Percentiles rank a stretch among this genome's conserved stretches.
These are phyloP conservation scores for Anas bahamensis DNA, from an alignment of 2,797 vertebrate genomes.

Conservation along the genomic window DNA sequence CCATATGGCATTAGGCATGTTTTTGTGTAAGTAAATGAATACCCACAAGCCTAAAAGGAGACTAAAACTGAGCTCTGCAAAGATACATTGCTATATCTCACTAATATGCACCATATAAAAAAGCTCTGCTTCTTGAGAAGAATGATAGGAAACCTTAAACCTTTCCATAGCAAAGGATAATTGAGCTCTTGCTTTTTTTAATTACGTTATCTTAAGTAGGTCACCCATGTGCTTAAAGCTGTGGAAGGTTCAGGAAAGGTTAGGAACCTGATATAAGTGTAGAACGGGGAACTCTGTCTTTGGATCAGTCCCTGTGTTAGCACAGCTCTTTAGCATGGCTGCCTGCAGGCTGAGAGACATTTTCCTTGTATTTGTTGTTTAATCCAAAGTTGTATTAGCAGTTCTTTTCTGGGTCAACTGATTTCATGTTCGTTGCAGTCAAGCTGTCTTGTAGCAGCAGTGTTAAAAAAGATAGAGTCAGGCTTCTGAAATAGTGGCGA, in stretches of 20 bases:
- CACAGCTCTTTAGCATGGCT: background rate
- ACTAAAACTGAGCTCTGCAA: background rate
- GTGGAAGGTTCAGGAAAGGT: background rate
- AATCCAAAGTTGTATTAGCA: background rate
- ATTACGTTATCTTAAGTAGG: background rate
- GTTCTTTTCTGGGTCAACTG: slow-evolving; percentile 46
- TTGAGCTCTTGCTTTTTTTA: background rate
- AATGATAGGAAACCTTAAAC: background rate
- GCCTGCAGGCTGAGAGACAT: background rate
- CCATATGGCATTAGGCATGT: background rate
- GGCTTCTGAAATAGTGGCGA: background rate
- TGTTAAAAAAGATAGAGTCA: slow-evolving; percentile 45
- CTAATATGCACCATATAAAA: background rate
- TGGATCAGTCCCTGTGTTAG: background rate
- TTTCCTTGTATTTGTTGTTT: slow-evolving; percentile 8
- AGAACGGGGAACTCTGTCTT: background rate
- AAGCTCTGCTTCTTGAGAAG: background rate
- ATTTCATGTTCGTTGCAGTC: background rate
- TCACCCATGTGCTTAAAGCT: background rate
- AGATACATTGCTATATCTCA: background rate
- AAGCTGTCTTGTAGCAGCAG: slow-evolving; percentile 20
- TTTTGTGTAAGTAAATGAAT: background rate
- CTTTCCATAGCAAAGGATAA: background rate
- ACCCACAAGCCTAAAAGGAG: background rate
- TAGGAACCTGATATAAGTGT: background rate